Evolutionary conservation across 2,797 vertebrate genomes (phyloP), one percentile per base, ranked within the genome.

Genomic region (Pangasius mekongensis): DNA sequence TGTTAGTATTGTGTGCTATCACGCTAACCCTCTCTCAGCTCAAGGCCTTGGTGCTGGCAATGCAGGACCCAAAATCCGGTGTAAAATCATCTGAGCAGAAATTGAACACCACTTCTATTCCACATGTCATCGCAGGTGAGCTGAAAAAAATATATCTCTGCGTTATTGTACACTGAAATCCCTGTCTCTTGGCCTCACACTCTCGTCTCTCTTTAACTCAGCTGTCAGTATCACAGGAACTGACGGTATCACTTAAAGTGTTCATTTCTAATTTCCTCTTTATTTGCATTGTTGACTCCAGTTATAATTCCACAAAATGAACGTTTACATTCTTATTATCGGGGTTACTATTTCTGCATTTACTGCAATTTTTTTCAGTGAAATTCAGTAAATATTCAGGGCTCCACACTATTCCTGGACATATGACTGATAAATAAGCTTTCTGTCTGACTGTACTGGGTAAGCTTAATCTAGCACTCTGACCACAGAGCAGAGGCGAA

Each of bases 91-190:
- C 97, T 5, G 96, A 94, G 0, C 98, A 99, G 95, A 97, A 95
- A 20, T 95, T 98, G 88, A 95, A 94, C 39, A 90, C 97, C 77
- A 94, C 96, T 0, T 96, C 84, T 7, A 97, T 99, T 91, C 98
- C 98, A 0, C 97, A 99, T 0, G 97, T 96, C 56, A 94, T 98
- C 82, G 89, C 96, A 90, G 98, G 98, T 99, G 92, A 96, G 93
- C 91, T 64, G 66, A 81, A 87, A 56, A 64, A 27, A 49, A 27
- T 27, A 22, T 36, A 69, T 86, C 36, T 71, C n/a, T 18, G n/a
- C 5, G 69, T 33, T 84, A 54, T 66, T 84, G 86, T 82, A 74
- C 5, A 11, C 14, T 64, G 8, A 9, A 30, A 16, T 73, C 9
- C 5, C n/a, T 14, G 14, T 33, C 47, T 56, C 3, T 78, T 20